Evolutionary conservation across 2,113 vertebrate genomes (phyloP), one percentile per base, ranked within the genome.

Genomic region (Chlorodrepanis virens): DNA sequence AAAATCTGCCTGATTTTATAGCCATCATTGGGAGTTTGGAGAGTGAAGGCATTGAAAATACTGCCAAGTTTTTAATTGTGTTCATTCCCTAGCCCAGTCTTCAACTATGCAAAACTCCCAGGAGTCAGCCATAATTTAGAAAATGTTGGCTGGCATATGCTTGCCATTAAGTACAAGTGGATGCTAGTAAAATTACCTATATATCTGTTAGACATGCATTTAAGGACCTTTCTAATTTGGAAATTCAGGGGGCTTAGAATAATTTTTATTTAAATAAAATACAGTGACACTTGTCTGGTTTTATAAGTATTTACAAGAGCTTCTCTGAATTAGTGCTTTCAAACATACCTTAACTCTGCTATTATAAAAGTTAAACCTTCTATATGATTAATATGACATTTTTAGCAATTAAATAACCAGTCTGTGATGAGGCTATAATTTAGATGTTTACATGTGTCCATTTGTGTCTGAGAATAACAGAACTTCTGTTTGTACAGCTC

Each of bases 11-110:
- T 77, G 35, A 77, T 77, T 83, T 94, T 81, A 45, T 33, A 57
- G 45, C 54, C 71, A 50, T 82, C 45, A 59, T 2, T 71, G 24
- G 6, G 60, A 89, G 19, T 54, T 81, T 77, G 27, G 42, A 15
- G 27, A 92, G 39, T 67, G 31, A 74, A 70, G 42, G 12, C 14
- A 67, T 22, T 61, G 68, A 61, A 93, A 94, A 70, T 45, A 35
- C 16, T 74, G 59, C 83, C 80, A 90, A 77, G 50, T 54, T 96
- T 94, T 91, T 83, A 83, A 85, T 52, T 91, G 69, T 71, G 60
- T 71, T 93, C 77, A 39, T 93, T 94, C 14, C 60, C 59, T 64
- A 60, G 7, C 59, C 80, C 2, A 15, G 10, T 91, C 69, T 87
- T 94, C 1, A 1, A 23, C 64, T 81, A 65, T 24, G 21, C 8